These are phyloP conservation scores for Smutsia temminckii DNA, from an alignment of 2,797 vertebrate species.

Conservation along the genomic window DNA sequence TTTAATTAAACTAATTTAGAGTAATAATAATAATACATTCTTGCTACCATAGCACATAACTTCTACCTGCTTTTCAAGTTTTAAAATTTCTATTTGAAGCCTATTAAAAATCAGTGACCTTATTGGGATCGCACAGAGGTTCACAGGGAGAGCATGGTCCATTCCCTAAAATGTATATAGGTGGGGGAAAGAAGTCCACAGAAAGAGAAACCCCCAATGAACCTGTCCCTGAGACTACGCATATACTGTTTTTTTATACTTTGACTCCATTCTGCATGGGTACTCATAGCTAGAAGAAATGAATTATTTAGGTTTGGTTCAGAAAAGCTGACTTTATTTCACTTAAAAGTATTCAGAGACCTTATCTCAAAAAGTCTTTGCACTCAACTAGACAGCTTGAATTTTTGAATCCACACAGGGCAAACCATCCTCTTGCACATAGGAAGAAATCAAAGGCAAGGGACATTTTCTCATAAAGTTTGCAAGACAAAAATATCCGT, in stretches of 20 bases:
- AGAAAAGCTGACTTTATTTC: not conserved
- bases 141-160: not conserved
- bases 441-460: not conserved
- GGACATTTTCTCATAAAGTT: not conserved
- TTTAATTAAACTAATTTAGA: not conserved
- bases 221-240: not conserved
- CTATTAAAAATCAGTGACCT: not conserved
- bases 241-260: not conserved
- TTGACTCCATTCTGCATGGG: not conserved
- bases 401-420: not conserved
- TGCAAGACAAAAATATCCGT: not conserved
- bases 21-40: not conserved
- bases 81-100: not conserved
- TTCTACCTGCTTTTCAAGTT: not conserved
- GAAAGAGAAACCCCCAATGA: not conserved
- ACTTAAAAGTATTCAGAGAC: not conserved
- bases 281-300: not conserved
- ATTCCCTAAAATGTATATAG: not conserved
- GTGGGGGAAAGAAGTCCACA: not conserved
- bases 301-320: conserved; percentile 27
- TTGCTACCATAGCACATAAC: not conserved
- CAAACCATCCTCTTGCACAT: not conserved
- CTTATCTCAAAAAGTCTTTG: not conserved
- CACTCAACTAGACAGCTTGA: not conserved
- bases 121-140: not conserved